phyloP scores from a whole-genome alignment of 2,888 invertebrate species.

The Meteorus cinctellus region DNA sequence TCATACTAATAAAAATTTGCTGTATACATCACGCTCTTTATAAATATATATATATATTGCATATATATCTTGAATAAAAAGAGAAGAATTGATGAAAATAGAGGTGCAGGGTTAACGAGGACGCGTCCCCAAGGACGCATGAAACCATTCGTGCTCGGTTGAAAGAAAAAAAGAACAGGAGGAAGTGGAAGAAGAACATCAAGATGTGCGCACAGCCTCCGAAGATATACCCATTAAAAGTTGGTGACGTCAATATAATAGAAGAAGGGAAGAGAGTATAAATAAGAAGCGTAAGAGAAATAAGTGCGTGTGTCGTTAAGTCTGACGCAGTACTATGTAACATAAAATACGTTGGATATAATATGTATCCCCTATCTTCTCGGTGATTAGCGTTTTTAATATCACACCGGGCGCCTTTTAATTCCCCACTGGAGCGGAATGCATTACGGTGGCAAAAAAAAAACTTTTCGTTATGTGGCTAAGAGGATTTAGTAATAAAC shows the following conservation, averaged over 20 bases:
- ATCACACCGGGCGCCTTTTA: conserved; percentile 48
- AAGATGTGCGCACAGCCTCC: background rate
- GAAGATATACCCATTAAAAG: conserved; percentile 38
- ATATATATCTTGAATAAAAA: conserved; percentile 8
- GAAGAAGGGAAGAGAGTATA: conserved; percentile 1
- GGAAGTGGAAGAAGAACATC: background rate
- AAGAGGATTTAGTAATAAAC: conserved; percentile 73
- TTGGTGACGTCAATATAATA: conserved; percentile 32
- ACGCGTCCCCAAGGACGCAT: conserved; percentile 40
- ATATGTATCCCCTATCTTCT: conserved; percentile 41
- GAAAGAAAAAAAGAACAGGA: conserved; percentile 15
- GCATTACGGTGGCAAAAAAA: background rate
- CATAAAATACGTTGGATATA: conserved; percentile 27
- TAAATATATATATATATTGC: background rate
- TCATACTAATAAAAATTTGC: conserved; percentile 33
- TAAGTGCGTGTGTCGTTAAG: conserved; percentile 54
- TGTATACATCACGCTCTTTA: background rate
- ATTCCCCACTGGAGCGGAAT: conserved; percentile 27
- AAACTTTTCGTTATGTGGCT: conserved; percentile 52
- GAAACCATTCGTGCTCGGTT: conserved; percentile 27
- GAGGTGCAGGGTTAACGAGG: conserved; percentile 44
- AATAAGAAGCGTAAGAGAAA: conserved; percentile 47
- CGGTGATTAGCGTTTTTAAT: conserved; percentile 61
- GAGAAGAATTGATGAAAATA: conserved; percentile 34
- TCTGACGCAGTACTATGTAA: conserved; percentile 22